phyloP scores from a whole-genome alignment of 1,140 invertebrate species.

The Drosophila arizonae region DNA sequence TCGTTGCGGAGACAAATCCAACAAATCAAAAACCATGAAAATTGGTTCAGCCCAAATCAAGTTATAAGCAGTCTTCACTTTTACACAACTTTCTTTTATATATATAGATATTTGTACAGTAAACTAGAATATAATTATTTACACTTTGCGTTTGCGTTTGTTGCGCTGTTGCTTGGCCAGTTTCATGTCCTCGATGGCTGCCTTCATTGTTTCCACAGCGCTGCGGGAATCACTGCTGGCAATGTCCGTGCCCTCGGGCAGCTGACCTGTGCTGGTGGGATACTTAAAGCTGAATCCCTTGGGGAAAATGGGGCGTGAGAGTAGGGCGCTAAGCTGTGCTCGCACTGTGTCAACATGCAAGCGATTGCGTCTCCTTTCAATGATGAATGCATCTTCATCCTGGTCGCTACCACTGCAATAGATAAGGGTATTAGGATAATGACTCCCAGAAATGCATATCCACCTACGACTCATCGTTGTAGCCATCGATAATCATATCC shows the following conservation, averaged over 20 bases:
- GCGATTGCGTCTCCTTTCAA: constrained; percentile 71
- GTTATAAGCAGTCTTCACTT: too few species aligned
- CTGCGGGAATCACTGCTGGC: constrained; percentile 54
- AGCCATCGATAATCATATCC: constrained; percentile 93
- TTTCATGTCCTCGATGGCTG: constrained; percentile 76
- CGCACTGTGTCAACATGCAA: constrained; percentile 84
- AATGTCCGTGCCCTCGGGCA: constrained; percentile 31
- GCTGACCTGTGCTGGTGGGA: constrained; percentile 60
- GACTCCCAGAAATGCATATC: background rate
- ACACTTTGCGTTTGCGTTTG: constrained; percentile 69
- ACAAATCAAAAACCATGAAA: too few species aligned
- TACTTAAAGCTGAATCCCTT: constrained; percentile 87
- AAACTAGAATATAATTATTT: constrained; percentile 30
- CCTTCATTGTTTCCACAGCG: constrained; percentile 80
- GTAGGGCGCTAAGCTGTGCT: constrained; percentile 84
- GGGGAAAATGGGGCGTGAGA: constrained; percentile 87
- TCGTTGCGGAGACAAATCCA: too few species aligned
- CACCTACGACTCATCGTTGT: constrained; percentile 71
- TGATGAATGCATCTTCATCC: constrained; percentile 75
- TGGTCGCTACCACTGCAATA: constrained; percentile 68
- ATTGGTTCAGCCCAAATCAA: too few species aligned
- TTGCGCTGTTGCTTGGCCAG: constrained; percentile 71
- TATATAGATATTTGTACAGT: constrained; percentile 40
- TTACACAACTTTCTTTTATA: too few species aligned
- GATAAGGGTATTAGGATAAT: background rate